Evolutionary conservation across 2,888 invertebrate species (phyloP), one percentile per base, ranked within the genome.

Genomic region (Apodemia hepburni): DNA sequence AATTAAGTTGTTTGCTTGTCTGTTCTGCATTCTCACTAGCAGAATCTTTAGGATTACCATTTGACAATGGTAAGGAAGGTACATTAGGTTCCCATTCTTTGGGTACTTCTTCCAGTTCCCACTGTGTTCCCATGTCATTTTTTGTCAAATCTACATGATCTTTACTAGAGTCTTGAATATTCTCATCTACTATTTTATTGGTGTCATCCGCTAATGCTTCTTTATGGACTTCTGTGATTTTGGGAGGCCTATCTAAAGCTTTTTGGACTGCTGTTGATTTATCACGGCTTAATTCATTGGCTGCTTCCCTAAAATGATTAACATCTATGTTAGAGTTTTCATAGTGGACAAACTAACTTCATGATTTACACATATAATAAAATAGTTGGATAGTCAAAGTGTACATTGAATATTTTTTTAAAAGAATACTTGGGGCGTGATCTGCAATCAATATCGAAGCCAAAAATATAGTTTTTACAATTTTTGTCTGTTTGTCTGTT

Each of bases 261-360:
- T 84, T 86, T 63, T 74, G 69, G 49, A 76, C 70, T 64, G 70
- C 65, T 61, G 72, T 66, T 62, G 84, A 76, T 71, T 88, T 89
- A 64, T 89, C 90, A 67, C 87, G 76, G 66, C 89, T 87, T 49
- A 85, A 69, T 74, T 82, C 87, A 80, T 91, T 91, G 58, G 90
- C 89, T 62, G 73, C 73, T 73, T 86, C 88, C 64, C 90, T 91
- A 73, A 57, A 57, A 57, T 18, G 47, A 29, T 38, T 49, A 33
- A 42, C 5, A 15, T 27, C 29, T 45, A 15, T 15, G 15, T 42
- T 42, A 42, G 42, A 42, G 15, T 38, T 42, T 42, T 3, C 15
- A 5, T 3, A 15, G 15, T 15, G 42, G 42, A 15, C 15, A 38
- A 2, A 38, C 11, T 38, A 38, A 38, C 35, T 35, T 35, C 7